phyloP scores from a whole-genome alignment of 2,113 vertebrate species.

The Syrrhaptes paradoxus region DNA sequence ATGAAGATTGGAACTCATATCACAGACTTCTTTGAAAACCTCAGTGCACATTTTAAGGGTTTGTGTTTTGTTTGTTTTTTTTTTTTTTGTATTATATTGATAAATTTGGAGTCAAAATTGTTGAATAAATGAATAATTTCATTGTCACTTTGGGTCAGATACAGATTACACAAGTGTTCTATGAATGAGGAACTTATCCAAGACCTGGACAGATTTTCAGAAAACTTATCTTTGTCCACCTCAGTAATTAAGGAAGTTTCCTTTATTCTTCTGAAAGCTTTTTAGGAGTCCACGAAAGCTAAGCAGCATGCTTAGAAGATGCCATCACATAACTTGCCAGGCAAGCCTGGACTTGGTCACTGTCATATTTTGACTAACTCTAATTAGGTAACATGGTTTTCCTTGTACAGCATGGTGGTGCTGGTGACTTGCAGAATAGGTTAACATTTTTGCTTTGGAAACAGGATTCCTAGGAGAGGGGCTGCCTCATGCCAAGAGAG shows the following conservation, averaged over 20 bases:
- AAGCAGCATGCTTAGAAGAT: background rate
- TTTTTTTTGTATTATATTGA: background rate
- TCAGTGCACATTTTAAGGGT: background rate
- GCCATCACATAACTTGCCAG: background rate
- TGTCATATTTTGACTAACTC: background rate
- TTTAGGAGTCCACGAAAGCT: background rate
- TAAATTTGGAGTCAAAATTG: background rate
- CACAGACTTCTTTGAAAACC: background rate
- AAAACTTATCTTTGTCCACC: background rate
- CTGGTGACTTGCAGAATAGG: background rate
- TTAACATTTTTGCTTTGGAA: background rate
- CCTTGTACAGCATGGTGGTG: background rate
- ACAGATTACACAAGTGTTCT: background rate
- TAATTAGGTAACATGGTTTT: background rate
- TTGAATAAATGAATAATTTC: background rate
- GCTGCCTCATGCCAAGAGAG: fast-evolving
- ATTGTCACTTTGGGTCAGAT: background rate
- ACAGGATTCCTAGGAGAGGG: background rate
- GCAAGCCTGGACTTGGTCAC: background rate
- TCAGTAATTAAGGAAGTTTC: background rate
- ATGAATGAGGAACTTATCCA: background rate
- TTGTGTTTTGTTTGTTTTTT: background rate
- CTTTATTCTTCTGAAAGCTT: background rate
- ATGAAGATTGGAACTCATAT: background rate
- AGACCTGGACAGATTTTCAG: background rate